Evolutionary conservation across 2,797 vertebrate species (phyloP).

Genomic region (Cossypha heuglini): DNA sequence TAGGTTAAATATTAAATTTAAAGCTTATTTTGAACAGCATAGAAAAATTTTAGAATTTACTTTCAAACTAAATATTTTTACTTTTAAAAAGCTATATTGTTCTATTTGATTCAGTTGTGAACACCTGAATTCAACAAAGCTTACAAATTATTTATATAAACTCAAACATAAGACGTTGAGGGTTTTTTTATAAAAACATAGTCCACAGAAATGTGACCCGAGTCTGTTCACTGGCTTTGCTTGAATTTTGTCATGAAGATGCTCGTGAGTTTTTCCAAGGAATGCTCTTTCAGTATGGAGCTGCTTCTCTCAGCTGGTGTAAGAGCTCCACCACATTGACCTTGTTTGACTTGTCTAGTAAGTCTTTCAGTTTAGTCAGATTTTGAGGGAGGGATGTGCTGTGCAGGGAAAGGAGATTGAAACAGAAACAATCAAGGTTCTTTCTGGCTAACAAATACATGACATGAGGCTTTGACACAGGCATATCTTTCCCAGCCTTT

Average conservation of each 20-base stretch:
- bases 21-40: not conserved
- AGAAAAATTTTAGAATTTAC: not conserved
- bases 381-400: not conserved
- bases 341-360: not conserved
- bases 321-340: not conserved
- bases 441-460: not conserved
- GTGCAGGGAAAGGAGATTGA: not conserved
- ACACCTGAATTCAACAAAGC: not conserved
- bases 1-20: not conserved
- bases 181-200: accelerated
- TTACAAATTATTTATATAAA: not conserved
- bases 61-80: not conserved
- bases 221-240: not conserved
- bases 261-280: not conserved
- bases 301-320: not conserved
- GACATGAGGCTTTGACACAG: not conserved
- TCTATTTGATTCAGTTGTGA: not conserved
- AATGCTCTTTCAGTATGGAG: accelerated
- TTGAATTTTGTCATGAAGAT: not conserved
- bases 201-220: not conserved
- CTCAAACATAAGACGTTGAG: not conserved
- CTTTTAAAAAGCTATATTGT: not conserved
- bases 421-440: not conserved
- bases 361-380: not conserved
- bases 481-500: not conserved